Conservation (phyloP, 2,797 vertebrate species). For the Sebastes flavidus region DNA sequence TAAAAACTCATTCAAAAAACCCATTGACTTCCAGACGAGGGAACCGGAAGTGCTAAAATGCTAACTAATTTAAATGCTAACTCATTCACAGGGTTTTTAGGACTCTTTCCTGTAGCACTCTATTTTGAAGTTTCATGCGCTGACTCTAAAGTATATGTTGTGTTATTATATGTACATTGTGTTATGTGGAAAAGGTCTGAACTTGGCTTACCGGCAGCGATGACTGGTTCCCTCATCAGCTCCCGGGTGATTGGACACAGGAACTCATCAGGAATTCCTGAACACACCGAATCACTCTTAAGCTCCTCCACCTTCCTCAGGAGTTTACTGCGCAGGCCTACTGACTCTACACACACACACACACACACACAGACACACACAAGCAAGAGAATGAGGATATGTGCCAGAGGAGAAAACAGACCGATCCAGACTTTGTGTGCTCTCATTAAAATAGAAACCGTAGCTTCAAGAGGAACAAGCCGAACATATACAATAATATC, state of each 20-base stretch:
- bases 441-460: background rate
- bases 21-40: too few species aligned
- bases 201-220: slow-evolving; percentile 88
- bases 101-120: too few species aligned
- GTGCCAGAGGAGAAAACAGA: background rate
- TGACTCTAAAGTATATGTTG: background rate
- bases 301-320: slow-evolving; percentile 90
- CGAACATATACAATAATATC: slow-evolving; percentile 12
- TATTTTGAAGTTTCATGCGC: background rate
- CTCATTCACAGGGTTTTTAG: too few species aligned
- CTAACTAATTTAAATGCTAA: too few species aligned
- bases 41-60: too few species aligned
- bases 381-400: background rate
- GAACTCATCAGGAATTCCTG: slow-evolving; percentile 91
- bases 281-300: slow-evolving; percentile 75
- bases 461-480: background rate
- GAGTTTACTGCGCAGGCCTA: slow-evolving; percentile 89
- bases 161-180: background rate
- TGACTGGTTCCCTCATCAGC: slow-evolving; percentile 94
- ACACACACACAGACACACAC: background rate
- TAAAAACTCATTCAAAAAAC: too few species aligned
- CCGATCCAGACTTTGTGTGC: background rate
- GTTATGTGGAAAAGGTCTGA: background rate
- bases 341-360: slow-evolving; percentile 83
- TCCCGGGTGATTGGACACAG: slow-evolving; percentile 96